phyloP scores from a whole-genome alignment of 1,140 invertebrate species.

The Eumeta japonica region DNA sequence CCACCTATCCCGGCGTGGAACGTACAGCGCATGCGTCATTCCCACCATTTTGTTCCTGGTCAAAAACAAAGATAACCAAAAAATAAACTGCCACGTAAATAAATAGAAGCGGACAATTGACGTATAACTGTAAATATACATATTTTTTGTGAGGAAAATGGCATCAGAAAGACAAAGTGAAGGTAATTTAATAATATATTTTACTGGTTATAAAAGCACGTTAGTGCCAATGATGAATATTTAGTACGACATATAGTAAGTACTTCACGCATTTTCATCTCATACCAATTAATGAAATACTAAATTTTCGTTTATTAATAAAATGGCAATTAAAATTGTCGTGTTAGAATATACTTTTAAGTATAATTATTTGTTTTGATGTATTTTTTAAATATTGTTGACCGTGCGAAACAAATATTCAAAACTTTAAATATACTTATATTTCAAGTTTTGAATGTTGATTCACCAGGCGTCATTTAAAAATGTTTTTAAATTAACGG shows the following conservation, averaged over 20 bases:
- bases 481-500: too few relatives aligned
- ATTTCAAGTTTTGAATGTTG: too few relatives aligned
- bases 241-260: background rate
- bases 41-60: constrained; percentile 19
- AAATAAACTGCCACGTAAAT: too few relatives aligned
- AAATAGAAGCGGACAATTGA: too few relatives aligned
- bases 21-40: constrained; percentile 23
- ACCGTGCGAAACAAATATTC: too few relatives aligned
- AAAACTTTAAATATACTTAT: too few relatives aligned
- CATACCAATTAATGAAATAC: background rate
- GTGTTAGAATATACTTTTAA: too few relatives aligned
- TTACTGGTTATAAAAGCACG: background rate
- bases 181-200: constrained; percentile 13
- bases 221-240: background rate
- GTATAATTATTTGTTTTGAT: too few relatives aligned
- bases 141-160: constrained; percentile 30
- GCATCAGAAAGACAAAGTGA: constrained; percentile 25
- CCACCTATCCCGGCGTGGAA: constrained; percentile 13
- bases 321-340: too few relatives aligned
- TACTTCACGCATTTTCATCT: constrained; percentile 1
- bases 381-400: too few relatives aligned
- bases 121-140: too few relatives aligned
- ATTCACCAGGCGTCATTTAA: too few relatives aligned
- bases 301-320: background rate
- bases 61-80: constrained; percentile 23